These are phyloP conservation scores for Helleia helle DNA, from an alignment of 2,888 invertebrate genomes.

Conservation along the genomic window DNA sequence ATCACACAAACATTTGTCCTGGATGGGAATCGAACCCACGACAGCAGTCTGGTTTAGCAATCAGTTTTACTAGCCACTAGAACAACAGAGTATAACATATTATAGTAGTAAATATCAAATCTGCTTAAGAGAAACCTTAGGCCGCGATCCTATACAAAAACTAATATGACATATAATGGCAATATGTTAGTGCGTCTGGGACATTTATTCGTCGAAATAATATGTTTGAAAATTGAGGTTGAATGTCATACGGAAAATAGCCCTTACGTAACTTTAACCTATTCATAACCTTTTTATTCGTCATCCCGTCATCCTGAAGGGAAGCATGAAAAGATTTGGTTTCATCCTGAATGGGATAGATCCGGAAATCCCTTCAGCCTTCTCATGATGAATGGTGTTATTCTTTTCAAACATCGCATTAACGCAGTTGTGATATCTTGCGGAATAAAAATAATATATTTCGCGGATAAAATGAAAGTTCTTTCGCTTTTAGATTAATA, in stretches of 20 bases:
- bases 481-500: too few relatives aligned
- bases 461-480: too few relatives aligned
- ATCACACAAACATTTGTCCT: too few relatives aligned
- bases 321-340: slow-evolving; percentile 57
- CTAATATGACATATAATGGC: too few relatives aligned
- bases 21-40: too few relatives aligned
- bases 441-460: slow-evolving; percentile 14
- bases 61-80: too few relatives aligned
- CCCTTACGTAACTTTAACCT: slow-evolving; percentile 24
- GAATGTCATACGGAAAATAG: slow-evolving; percentile 26
- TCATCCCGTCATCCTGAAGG: slow-evolving; percentile 37
- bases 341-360: slow-evolving; percentile 47
- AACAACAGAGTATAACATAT: too few relatives aligned
- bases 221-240: slow-evolving; percentile 22
- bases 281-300: slow-evolving; percentile 27
- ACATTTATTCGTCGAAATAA: background rate
- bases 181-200: too few relatives aligned
- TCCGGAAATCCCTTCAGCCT: slow-evolving; percentile 56
- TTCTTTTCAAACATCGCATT: slow-evolving; percentile 54
- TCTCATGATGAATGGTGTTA: slow-evolving; percentile 61
- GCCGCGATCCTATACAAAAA: too few relatives aligned
- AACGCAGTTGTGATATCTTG: slow-evolving; percentile 42
- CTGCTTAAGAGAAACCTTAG: too few relatives aligned
- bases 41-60: too few relatives aligned
- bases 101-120: too few relatives aligned